These are phyloP conservation scores for Aphelenchoides fujianensis DNA, from an alignment of 1,140 invertebrate genomes.

Conservation along the genomic window DNA sequence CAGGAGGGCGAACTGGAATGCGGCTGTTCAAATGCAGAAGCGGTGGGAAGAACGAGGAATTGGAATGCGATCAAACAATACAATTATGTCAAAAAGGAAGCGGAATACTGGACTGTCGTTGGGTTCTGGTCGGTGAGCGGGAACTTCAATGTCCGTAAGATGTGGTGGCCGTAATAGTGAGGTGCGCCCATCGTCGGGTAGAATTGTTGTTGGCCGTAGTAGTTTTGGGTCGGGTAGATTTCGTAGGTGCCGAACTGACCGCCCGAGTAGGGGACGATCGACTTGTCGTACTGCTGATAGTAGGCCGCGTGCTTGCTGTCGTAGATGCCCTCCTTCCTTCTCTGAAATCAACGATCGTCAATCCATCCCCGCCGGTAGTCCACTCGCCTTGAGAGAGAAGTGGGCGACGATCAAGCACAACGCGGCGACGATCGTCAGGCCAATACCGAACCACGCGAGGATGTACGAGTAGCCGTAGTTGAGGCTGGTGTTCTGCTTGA, in stretches of 20 bases:
- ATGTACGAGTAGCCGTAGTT: constrained; percentile 46
- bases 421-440: constrained; percentile 34
- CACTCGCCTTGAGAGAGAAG: constrained; percentile 29
- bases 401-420: constrained; percentile 38
- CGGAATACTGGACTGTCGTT: too few species aligned
- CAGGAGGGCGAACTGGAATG: too few species aligned
- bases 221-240: constrained; percentile 24
- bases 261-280: constrained; percentile 30
- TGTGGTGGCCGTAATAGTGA: constrained; percentile 8
- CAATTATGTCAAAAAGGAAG: too few species aligned
- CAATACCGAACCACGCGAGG: constrained; percentile 41
- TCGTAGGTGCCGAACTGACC: constrained; percentile 30
- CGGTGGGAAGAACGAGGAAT: too few species aligned
- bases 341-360: constrained; percentile 17
- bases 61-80: too few species aligned
- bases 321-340: constrained; percentile 37
- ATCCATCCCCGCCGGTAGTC: not conserved
- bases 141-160: not conserved
- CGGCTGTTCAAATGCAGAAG: too few species aligned
- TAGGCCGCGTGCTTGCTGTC: constrained; percentile 41
- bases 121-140: too few species aligned
- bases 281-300: constrained; percentile 43
- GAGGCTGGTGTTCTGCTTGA: constrained; percentile 36
- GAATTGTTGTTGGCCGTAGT: constrained; percentile 30
- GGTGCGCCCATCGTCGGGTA: constrained; percentile 9